Conservation (phyloP, 2,888 invertebrate species). For the Sipha maydis region DNA sequence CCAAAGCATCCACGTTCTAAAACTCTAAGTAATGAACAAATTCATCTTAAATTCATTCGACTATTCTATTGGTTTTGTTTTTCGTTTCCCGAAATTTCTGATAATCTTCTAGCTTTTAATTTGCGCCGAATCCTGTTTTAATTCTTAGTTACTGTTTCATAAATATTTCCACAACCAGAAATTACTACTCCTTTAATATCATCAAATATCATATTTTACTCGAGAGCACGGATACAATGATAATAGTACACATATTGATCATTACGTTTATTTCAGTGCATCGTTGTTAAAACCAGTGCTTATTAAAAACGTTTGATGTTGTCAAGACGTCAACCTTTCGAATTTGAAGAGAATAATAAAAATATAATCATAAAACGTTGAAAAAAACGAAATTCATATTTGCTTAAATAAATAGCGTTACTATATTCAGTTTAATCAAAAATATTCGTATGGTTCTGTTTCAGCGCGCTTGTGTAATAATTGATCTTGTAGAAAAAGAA, state of each 20-base stretch:
- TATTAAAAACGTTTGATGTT: neutral
- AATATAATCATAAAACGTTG: conserved; percentile 25
- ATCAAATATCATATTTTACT: conserved; percentile 1
- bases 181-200: conserved; percentile 25
- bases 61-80: neutral
- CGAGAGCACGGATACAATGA: neutral
- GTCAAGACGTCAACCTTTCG: neutral
- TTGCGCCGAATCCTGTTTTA: neutral
- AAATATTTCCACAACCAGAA: conserved; percentile 1
- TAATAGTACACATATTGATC: conserved; percentile 19
- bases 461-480: neutral
- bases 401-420: neutral
- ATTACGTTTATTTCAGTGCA: conserved; percentile 18
- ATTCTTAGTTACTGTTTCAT: neutral
- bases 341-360: neutral
- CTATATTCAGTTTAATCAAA: neutral
- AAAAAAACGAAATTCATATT: neutral
- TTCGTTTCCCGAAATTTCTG: neutral
- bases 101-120: neutral
- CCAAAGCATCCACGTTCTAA: too few relatives aligned
- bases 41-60: neutral
- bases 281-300: neutral
- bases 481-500: neutral
- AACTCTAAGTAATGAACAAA: neutral
- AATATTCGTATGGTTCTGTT: neutral